Base-by-base conservation (phyloP, 1,140 invertebrate species). In the Eurytemora carolleeae region DNA sequence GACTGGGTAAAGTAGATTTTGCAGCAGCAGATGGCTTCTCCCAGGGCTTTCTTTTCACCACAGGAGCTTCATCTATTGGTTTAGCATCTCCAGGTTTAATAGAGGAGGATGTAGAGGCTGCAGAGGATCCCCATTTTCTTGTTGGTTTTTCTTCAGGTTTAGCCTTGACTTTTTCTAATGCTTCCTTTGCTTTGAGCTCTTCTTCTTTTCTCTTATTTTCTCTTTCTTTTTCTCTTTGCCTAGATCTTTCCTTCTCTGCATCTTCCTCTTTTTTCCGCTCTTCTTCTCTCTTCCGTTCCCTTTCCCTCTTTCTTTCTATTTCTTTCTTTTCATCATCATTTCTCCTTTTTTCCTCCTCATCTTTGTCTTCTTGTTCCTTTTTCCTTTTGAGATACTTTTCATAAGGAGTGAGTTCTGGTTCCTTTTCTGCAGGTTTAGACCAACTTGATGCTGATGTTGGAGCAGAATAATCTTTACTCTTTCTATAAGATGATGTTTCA, bases 291-390 rank as follows among this genome's bases (percentile, higher is more conserved):
- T 44, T 44, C 17, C 17, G 7, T n/a, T 12, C 31, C 31, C 31
- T 24, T 55, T 24, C 44, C 58, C 58, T 64, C 59, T 25, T 57
- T 56, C 59, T 31, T 60, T 60, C 58, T 25, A 58, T 52, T 12
- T 21, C 58, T 61, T 24, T 63, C 44, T 57, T 24, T 58, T 53
- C 60, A 63, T 67, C 65, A 64, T 65, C 62, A 64, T 64, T 60
- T 65, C 66, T 65, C 66, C 66, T 65, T 44, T 44, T 44, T 44
- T 44, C 31, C 31, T 44, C 31, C 31, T 44, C 31, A 7, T 44
- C 31, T 44, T 44, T 44, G 7, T 44, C n/a, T n/a, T 44, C 31
- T n/a, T 44, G 31, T 7, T 44, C 31, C n/a, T 44, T 44, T 44
- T 44, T 44, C 31, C 31, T 44, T n/a, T 44, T 7, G 7, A 44